Percentiles rank a stretch among this genome's conserved stretches.
phyloP scores from a whole-genome alignment of 2,888 invertebrate species.

The Drosophila rubida region DNA sequence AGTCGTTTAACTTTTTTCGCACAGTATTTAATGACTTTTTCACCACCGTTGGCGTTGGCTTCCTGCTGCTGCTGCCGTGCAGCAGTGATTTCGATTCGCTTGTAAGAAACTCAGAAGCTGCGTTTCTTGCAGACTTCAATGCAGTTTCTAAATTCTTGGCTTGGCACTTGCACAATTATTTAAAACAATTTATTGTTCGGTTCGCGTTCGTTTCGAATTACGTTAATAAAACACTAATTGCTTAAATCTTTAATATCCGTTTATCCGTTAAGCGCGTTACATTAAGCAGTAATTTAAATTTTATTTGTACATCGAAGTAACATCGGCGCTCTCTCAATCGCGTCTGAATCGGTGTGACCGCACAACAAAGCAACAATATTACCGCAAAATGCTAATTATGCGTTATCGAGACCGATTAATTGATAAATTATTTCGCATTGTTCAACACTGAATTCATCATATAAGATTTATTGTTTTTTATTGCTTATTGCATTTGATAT shows the following conservation, averaged over 20 bases:
- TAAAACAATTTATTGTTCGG: neutral
- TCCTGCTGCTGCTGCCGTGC: conserved; percentile 46
- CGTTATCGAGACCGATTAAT: neutral
- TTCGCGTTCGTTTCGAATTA: conserved; percentile 13
- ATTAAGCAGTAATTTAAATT: conserved; percentile 60
- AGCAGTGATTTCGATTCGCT: conserved; percentile 33
- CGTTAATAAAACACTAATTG: conserved; percentile 16
- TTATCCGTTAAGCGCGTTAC: conserved; percentile 60
- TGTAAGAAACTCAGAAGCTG: conserved; percentile 48
- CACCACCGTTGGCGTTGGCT: conserved; percentile 47
- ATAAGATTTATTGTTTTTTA: neutral
- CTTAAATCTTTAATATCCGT: conserved; percentile 37
- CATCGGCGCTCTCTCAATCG: conserved; percentile 55
- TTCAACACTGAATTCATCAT: conserved; percentile 19
- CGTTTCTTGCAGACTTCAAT: conserved; percentile 39
- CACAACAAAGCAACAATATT: neutral
- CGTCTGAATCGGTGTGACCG: conserved; percentile 51
- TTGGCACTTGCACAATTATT: conserved; percentile 25
- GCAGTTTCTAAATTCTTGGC: conserved; percentile 29
- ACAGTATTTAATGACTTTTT: conserved; percentile 31
- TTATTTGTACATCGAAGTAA: conserved; percentile 58
- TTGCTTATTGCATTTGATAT: neutral
- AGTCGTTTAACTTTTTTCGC: conserved; percentile 37
- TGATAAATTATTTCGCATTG: neutral
- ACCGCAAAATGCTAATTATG: neutral